Percentiles rank a stretch among this genome's conserved stretches.
Evolutionary conservation across 2,888 invertebrate genomes (phyloP).

Genomic region (Limnephilus marmoratus): DNA sequence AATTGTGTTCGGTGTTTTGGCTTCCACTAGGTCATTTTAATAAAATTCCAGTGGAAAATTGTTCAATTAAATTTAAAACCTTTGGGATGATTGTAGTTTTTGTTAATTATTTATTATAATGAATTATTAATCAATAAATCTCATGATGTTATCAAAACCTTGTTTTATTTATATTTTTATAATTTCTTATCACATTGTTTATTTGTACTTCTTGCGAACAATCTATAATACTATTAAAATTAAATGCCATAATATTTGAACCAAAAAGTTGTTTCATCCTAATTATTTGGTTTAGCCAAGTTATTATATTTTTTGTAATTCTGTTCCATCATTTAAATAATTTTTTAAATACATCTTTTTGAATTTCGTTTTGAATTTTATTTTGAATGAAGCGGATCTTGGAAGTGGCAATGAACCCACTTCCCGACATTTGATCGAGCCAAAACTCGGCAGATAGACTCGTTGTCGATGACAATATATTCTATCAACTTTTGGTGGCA

Average conservation of each 20-base stretch:
- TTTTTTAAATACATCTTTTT: no score
- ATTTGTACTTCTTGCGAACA: neutral
- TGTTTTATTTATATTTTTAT: neutral
- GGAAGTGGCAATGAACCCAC: no score
- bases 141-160: neutral
- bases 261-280: neutral
- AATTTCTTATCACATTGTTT: neutral
- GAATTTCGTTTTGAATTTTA: no score
- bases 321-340: no score
- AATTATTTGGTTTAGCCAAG: neutral
- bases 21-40: neutral
- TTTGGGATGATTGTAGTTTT: neutral
- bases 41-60: neutral
- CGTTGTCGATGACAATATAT: no score
- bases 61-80: neutral
- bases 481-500: no score
- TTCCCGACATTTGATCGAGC: no score
- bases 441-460: no score
- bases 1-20: neutral
- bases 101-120: neutral
- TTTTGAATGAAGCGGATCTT: no score
- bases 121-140: slow-evolving; percentile 2
- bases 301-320: no score
- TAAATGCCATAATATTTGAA: neutral
- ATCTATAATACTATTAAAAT: neutral